Conservation (phyloP, 2,888 invertebrate species). For the Ophion ellenae region DNA sequence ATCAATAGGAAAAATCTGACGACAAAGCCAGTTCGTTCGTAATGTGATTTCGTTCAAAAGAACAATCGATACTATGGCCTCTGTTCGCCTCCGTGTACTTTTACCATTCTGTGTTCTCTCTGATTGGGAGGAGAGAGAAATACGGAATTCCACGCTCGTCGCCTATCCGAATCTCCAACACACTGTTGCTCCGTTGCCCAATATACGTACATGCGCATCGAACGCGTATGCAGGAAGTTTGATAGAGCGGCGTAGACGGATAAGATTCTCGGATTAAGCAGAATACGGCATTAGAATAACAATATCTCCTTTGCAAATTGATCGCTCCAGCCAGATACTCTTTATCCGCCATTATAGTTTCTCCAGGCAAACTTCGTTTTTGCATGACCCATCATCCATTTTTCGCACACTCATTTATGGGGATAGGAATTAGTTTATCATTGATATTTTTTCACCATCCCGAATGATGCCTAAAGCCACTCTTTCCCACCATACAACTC, state of each 20-base stretch:
- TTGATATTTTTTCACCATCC: too few species aligned
- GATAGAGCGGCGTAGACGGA: slow-evolving; percentile 40
- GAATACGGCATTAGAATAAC: slow-evolving; percentile 61
- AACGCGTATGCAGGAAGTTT: slow-evolving; percentile 48
- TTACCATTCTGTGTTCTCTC: slow-evolving; percentile 23
- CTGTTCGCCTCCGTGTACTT: background rate
- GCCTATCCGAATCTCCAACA: slow-evolving; percentile 56
- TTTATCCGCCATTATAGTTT: background rate
- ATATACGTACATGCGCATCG: slow-evolving; percentile 35
- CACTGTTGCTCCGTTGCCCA: slow-evolving; percentile 33
- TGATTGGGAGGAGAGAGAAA: slow-evolving; percentile 38
- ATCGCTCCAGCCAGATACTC: slow-evolving; percentile 1
- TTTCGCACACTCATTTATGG: background rate
- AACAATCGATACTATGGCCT: background rate
- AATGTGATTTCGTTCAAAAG: slow-evolving; percentile 5
- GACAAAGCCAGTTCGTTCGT: background rate
- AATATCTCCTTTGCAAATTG: slow-evolving; percentile 48
- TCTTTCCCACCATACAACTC: too few species aligned
- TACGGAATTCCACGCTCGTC: slow-evolving; percentile 73
- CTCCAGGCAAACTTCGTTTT: background rate
- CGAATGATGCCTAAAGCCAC: too few species aligned
- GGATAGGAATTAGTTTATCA: background rate
- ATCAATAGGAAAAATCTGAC: background rate
- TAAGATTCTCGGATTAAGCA: slow-evolving; percentile 61
- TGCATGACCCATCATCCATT: background rate